phyloP scores from a whole-genome alignment of 1,140 invertebrate species.

The Paraescarpia echinospica region DNA sequence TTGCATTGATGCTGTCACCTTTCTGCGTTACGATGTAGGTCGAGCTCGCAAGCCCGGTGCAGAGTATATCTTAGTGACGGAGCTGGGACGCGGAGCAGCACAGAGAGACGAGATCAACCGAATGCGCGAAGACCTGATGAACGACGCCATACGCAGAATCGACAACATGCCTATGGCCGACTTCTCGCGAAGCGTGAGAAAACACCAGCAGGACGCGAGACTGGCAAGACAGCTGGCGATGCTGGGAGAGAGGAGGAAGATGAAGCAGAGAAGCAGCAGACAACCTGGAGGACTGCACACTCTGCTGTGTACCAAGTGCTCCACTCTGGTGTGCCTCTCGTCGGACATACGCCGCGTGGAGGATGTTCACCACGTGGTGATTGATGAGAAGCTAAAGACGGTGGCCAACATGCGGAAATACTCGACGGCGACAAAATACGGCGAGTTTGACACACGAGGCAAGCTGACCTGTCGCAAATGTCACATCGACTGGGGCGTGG shows the following conservation, averaged over 20 bases:
- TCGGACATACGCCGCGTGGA: constrained; percentile 38
- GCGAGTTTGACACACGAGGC: constrained; percentile 27
- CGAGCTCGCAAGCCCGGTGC: constrained; percentile 42
- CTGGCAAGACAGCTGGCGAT: constrained; percentile 35
- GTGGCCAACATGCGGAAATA: constrained; percentile 24
- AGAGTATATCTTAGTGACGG: constrained; percentile 36
- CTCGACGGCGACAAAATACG: constrained; percentile 23
- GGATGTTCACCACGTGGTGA: constrained; percentile 36
- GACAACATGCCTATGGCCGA: constrained; percentile 6
- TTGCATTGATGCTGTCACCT: too few species aligned
- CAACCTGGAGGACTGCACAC: constrained; percentile 16
- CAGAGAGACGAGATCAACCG: constrained; percentile 44
- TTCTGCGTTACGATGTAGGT: constrained; percentile 30
- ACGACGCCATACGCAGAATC: constrained; percentile 36
- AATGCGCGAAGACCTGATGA: constrained; percentile 44
- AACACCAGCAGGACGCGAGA: constrained; percentile 21
- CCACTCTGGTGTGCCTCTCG: constrained; percentile 37
- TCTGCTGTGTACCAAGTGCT: constrained; percentile 40
- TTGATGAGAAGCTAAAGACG: constrained; percentile 32
- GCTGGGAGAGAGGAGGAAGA: constrained; percentile 26
- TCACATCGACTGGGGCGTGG: constrained; percentile 40
- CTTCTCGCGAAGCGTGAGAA: constrained; percentile 15
- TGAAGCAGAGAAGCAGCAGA: neutral
- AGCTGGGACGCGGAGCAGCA: constrained; percentile 26
- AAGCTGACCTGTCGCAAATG: constrained; percentile 43